These are phyloP conservation scores for Palythoa grandiflora DNA, from an alignment of 92 coral and sea anemone species.

Conservation along the genomic window DNA sequence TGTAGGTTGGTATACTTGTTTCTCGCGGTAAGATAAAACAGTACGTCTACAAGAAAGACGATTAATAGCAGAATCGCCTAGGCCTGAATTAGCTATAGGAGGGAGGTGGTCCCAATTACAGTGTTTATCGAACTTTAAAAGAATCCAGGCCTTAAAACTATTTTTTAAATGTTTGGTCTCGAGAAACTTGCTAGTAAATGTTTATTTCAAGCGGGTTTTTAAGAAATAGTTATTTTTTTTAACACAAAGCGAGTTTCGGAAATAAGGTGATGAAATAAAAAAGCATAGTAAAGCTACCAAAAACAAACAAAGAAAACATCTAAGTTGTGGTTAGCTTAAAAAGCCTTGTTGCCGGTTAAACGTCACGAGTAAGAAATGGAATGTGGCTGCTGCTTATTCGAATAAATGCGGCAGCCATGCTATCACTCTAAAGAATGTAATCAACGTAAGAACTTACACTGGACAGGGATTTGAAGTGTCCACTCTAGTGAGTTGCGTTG, in stretches of 20 bases:
- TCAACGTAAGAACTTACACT: not conserved
- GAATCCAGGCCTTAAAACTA: not conserved
- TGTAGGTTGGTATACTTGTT: not conserved
- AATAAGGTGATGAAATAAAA: not conserved
- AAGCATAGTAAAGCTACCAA: not conserved
- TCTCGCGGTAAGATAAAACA: not conserved
- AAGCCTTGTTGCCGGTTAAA: not conserved
- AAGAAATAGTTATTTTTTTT: not conserved
- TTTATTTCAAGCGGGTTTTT: not conserved
- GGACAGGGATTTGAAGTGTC: not conserved
- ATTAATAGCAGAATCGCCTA: not conserved
- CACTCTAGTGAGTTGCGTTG: not conserved
- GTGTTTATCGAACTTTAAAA: not conserved
- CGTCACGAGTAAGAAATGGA: not conserved
- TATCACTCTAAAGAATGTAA: not conserved
- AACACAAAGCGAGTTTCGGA: not conserved
- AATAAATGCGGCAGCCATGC: not conserved
- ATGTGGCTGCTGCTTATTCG: not conserved
- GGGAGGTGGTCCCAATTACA: not conserved
- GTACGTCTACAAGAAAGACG: not conserved
- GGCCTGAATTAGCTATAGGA: not conserved
- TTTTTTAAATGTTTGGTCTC: not conserved
- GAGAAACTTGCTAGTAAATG: not conserved
- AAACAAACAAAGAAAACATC: conserved; percentile 1
- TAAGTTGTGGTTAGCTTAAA: not conserved